phyloP scores from a whole-genome alignment of 2,797 vertebrate genomes.

The Acipenser ruthenus region DNA sequence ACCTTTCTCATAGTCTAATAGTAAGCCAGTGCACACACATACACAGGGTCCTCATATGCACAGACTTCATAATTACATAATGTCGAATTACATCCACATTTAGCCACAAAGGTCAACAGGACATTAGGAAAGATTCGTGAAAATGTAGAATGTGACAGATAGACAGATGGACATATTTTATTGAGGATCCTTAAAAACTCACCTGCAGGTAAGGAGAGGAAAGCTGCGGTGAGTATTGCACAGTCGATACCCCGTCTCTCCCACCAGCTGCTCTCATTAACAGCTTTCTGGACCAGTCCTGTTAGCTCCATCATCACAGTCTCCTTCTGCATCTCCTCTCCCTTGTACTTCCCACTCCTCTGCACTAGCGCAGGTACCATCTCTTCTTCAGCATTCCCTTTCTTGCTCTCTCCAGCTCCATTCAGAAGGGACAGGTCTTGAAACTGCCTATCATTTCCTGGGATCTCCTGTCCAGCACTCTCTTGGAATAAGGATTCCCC shows the following conservation, averaged over 20 bases:
- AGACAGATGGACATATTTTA: neutral
- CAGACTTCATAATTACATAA: neutral
- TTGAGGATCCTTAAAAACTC: conserved; percentile 23
- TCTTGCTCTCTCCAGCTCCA: no score
- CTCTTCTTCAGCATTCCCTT: neutral
- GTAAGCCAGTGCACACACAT: no score
- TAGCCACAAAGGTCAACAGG: neutral
- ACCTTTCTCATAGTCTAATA: no score
- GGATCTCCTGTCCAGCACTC: conserved; percentile 2
- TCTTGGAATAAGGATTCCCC: conserved; percentile 2
- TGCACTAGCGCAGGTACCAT: neutral
- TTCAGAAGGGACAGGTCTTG: no score
- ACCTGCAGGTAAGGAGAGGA: conserved; percentile 69
- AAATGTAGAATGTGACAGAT: neutral
- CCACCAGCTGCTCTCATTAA: conserved; percentile 86
- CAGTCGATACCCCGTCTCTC: conserved; percentile 76
- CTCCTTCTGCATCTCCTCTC: conserved; percentile 37
- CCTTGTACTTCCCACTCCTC: neutral
- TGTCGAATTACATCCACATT: neutral
- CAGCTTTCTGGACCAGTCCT: conserved; percentile 61
- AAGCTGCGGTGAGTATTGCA: conserved; percentile 65
- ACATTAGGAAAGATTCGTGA: no score
- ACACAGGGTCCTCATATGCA: no score
- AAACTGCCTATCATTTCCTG: neutral
- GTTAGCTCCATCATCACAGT: conserved; percentile 75